phyloP scores from a whole-genome alignment of 2,888 invertebrate genomes.

The Sepioteuthis lessoniana region DNA sequence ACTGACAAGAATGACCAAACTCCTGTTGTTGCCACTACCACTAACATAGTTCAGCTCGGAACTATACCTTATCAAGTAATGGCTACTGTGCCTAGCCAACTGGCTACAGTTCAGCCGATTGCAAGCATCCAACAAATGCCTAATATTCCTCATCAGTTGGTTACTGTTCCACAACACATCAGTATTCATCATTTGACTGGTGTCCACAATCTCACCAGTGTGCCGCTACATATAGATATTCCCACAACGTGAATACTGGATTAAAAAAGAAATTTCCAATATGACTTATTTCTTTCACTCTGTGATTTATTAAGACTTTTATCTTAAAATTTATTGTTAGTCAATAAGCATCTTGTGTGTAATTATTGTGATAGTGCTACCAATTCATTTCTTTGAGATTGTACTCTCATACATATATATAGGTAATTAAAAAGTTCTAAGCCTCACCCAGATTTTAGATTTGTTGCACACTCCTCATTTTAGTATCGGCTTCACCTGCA shows the following conservation, averaged over 20 bases:
- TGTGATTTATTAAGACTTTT: background rate
- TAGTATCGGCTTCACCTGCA: too few relatives aligned
- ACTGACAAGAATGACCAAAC: background rate
- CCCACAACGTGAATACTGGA: background rate
- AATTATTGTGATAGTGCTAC: too few relatives aligned
- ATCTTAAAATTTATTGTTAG: background rate
- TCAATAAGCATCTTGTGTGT: background rate
- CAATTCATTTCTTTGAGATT: too few relatives aligned
- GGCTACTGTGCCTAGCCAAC: background rate
- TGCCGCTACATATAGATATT: constrained; percentile 40
- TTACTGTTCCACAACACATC: constrained; percentile 34
- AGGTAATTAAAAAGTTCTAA: too few relatives aligned
- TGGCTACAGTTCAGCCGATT: background rate
- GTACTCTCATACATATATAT: too few relatives aligned
- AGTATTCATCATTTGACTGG: constrained; percentile 34
- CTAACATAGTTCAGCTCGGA: constrained; percentile 3
- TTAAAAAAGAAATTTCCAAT: background rate
- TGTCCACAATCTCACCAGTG: constrained; percentile 8
- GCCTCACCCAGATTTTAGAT: too few relatives aligned
- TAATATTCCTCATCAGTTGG: constrained; percentile 25
- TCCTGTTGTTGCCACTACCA: background rate
- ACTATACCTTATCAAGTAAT: constrained; percentile 36
- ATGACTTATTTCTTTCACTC: background rate
- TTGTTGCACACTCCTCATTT: too few relatives aligned
- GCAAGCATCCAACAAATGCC: background rate